Base-by-base conservation (phyloP, 2,113 vertebrate genomes). In the Setophaga coronata region DNA sequence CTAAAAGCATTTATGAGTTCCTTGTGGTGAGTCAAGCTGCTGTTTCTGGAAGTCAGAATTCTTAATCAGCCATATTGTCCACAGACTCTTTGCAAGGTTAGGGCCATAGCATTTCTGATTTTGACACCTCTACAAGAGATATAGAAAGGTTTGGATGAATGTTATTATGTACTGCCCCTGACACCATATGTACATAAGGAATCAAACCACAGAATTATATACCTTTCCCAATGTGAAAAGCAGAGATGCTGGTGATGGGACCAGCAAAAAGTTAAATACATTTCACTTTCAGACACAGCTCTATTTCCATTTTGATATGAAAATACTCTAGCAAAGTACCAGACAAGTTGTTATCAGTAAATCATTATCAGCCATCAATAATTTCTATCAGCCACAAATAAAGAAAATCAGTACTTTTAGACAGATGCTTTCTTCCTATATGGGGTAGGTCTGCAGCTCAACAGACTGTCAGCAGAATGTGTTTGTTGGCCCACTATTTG, bases 31-130 rank as follows among this genome's bases (percentile, higher is more conserved):
- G 57, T 67, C 79, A 95, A 86, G 72, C 72, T 94, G 70, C 86
- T 61, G 48, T 81, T 92, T 93, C 87, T 87, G 72, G 84, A 96
- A 93, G 23, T 50, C 87, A 91, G 60, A 96, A 95, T 79, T 65
- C n/a, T 70, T 28, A 72, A 79, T 72, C 42, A 91, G 24, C 33
- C 57, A 14, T 33, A 74, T 24, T 83, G 86, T 87, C 65, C 76
- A 56, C 29, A 79, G 70, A 64, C 31, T 42, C 84, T 87, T 87
- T 72, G 34, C 28, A 95, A 61, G 56, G 2, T 7, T 76, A 85
- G 8, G 54, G 67, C 66, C 82, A 77, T 21, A 79, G 50, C 48
- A 74, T 78, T 95, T 87, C 77, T n/a, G 10, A 76, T 50, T 80
- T 95, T 81, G 56, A 88, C 48, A 50, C 34, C 53, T 79, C 65